phyloP scores from a whole-genome alignment of 2,888 invertebrate genomes.

The Troides aeacus region DNA sequence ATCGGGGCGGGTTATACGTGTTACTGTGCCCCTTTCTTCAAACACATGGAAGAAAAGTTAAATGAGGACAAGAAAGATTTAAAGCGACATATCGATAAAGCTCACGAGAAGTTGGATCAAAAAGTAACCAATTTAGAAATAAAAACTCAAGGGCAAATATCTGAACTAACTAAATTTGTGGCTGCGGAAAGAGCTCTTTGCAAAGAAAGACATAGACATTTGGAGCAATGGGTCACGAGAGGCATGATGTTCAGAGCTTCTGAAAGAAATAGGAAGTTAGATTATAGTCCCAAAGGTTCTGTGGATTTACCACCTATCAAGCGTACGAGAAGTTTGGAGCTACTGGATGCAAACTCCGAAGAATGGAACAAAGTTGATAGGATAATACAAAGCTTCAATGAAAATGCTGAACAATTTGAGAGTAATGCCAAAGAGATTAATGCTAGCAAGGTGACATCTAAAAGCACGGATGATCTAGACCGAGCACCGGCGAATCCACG shows the following conservation, averaged over 20 bases:
- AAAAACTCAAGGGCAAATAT: conserved; percentile 85
- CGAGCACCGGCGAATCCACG: conserved; percentile 57
- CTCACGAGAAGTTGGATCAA: conserved; percentile 88
- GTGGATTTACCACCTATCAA: conserved; percentile 80
- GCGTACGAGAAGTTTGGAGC: conserved; percentile 86
- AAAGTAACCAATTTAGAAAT: conserved; percentile 89
- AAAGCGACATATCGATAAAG: conserved; percentile 87
- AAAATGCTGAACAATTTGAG: conserved; percentile 61
- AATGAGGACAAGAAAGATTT: conserved; percentile 90
- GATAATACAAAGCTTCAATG: conserved; percentile 64
- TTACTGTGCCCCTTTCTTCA: conserved; percentile 95
- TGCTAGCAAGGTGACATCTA: conserved; percentile 67
- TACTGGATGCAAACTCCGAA: conserved; percentile 77
- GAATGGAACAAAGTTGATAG: conserved; percentile 69
- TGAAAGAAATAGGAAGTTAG: conserved; percentile 69
- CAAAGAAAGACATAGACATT: conserved; percentile 82
- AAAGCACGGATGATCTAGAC: conserved; percentile 75
- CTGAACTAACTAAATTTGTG: conserved; percentile 83
- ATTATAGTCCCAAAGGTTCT: conserved; percentile 75
- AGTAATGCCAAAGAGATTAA: conserved; percentile 68
- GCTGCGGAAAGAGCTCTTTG: conserved; percentile 82
- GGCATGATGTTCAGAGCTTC: conserved; percentile 82
- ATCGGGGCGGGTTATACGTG: conserved; percentile 96
- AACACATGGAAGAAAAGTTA: conserved; percentile 91
- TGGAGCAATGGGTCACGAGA: conserved; percentile 85